A percentile compares a stretch with the other conserved stretches of the same genome.
These are phyloP conservation scores for Phyllotreta striolata DNA, from an alignment of 2,888 invertebrate genomes.

Conservation along the genomic window DNA sequence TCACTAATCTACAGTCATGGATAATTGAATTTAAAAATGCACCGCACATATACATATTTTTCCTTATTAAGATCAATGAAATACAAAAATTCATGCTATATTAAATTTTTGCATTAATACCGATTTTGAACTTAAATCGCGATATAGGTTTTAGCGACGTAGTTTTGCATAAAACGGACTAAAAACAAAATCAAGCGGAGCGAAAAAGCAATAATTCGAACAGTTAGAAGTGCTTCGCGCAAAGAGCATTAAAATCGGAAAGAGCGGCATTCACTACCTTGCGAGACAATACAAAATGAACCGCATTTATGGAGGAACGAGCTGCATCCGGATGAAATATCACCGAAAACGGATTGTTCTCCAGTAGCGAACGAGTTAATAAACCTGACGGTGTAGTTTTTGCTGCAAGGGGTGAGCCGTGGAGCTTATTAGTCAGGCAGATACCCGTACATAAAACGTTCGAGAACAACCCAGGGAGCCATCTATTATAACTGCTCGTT, in stretches of 20 bases:
- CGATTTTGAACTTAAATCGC: too few species aligned
- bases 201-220: constrained; percentile 30
- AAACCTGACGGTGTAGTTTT: constrained; percentile 31
- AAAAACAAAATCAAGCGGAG: constrained; percentile 25
- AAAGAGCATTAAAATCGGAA: constrained; percentile 29
- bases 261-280: constrained; percentile 19
- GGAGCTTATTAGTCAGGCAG: constrained; percentile 37
- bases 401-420: constrained; percentile 21
- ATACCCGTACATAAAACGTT: constrained; percentile 35
- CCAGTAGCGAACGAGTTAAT: constrained; percentile 32
- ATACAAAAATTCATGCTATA: too few species aligned
- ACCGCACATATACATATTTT: too few species aligned
- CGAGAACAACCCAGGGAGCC: constrained; percentile 38
- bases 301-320: constrained; percentile 30
- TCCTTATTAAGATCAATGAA: too few species aligned
- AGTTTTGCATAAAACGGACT: neutral
- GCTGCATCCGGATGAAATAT: constrained; percentile 25
- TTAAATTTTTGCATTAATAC: too few species aligned
- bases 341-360: constrained; percentile 27
- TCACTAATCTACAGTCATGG: neutral
- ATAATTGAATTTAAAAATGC: too few species aligned
- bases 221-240: constrained; percentile 16
- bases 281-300: constrained; percentile 31
- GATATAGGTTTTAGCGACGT: too few species aligned
- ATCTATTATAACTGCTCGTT: constrained; percentile 41